These are phyloP conservation scores for Elephas maximus DNA, from an alignment of 2,113 vertebrate genomes.

Conservation along the genomic window DNA sequence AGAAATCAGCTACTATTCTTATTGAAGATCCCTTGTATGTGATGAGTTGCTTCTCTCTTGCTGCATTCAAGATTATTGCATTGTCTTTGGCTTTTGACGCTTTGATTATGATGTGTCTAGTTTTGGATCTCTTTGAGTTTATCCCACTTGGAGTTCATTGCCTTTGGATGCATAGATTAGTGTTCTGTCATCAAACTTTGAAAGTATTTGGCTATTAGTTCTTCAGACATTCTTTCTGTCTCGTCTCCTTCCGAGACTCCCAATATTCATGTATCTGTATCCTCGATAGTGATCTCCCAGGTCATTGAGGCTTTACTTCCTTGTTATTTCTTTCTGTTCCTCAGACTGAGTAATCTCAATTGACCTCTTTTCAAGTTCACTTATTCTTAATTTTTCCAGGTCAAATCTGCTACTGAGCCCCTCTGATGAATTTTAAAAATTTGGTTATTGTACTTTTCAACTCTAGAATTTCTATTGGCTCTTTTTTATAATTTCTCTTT, in stretches of 20 bases:
- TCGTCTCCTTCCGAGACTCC: background rate
- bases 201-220: background rate
- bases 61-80: background rate
- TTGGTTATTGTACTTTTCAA: background rate
- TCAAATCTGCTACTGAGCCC: background rate
- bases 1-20: background rate
- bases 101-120: background rate
- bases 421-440: background rate
- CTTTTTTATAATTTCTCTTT: background rate
- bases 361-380: background rate
- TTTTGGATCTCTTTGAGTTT: background rate
- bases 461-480: background rate
- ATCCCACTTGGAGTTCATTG: background rate
- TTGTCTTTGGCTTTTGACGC: background rate
- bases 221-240: background rate
- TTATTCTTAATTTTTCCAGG: slow-evolving; percentile 14
- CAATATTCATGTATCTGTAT: too few relatives aligned
- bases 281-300: background rate
- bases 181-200: slow-evolving; percentile 6
- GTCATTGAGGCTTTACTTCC: background rate
- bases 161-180: background rate
- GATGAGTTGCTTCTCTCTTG: background rate
- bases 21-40: background rate
- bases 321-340: background rate
- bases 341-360: background rate